These are phyloP conservation scores for Typhlichthys eigenmanni DNA, from an alignment of 2,797 vertebrate genomes.

Conservation along the genomic window DNA sequence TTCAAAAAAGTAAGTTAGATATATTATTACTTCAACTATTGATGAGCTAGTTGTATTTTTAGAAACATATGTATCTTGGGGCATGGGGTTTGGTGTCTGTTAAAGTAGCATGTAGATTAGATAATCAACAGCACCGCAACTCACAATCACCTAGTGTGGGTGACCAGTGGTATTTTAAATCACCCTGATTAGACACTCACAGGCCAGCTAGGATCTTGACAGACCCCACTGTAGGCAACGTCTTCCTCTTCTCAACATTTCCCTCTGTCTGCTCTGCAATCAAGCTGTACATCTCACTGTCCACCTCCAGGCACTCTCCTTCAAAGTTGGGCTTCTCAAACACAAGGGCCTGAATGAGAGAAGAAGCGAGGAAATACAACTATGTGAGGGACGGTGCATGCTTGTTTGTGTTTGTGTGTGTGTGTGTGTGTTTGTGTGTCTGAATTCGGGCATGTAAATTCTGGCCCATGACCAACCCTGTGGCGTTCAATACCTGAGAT, in stretches of 20 bases:
- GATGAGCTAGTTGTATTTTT: no score
- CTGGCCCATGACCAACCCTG: conserved; percentile 23
- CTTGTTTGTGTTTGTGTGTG: background rate
- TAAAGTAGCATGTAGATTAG: background rate
- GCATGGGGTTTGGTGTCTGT: background rate
- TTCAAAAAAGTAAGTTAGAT: background rate
- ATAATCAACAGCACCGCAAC: background rate
- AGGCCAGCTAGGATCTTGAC: conserved; percentile 89
- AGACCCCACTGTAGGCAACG: conserved; percentile 81
- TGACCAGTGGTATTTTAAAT: no score
- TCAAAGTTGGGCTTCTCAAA: conserved; percentile 92
- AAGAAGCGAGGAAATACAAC: background rate
- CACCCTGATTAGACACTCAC: conserved; percentile 78
- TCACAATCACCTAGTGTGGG: background rate
- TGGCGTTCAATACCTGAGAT: conserved; percentile 15
- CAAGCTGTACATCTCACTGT: conserved; percentile 76
- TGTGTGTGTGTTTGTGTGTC: background rate
- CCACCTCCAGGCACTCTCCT: conserved; percentile 81
- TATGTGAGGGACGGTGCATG: background rate
- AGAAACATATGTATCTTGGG: no score
- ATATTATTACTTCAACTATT: no score
- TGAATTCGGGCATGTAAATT: background rate
- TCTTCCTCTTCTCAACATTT: conserved; percentile 33
- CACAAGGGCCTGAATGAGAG: conserved; percentile 77
- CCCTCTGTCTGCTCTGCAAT: conserved; percentile 29